Base-by-base conservation (phyloP, 2,888 invertebrate genomes). In the Argyresthia goedartella region DNA sequence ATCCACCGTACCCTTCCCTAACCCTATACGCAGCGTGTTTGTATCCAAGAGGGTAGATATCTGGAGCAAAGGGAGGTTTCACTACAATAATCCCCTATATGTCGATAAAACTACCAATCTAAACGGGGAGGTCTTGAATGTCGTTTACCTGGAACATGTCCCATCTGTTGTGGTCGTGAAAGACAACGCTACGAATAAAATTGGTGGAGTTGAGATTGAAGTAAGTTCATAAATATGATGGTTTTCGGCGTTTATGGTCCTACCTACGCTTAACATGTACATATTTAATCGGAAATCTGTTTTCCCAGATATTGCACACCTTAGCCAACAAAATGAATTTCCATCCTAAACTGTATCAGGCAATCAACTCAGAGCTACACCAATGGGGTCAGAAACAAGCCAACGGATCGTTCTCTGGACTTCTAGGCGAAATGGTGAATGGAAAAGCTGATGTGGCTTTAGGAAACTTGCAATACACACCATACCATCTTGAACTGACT, bases 381-480 rank as follows among this genome's bases (percentile, higher is more conserved):
- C 89, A 90, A 64, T 94, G 93, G 94, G 94, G 94, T 1, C 80
- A 82, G 52, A 85, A 79, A 55, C 81, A 87, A 53, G 62, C 85
- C 1, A 93, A 93, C 64, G 91, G 91, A 0, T 89, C 90, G 0
- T 92, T 88, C 60, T 90, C 91, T 7, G 94, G 95, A 0, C 78
- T 95, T 0, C 77, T 94, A 1, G 93, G 92, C 0, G 93, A 95
- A 80, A 91, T 93, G 81, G 88, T 90, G 0, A 77, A 82, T 36
- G 90, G 91, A 1, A 78, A 79, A 51, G 94, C 94, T 0, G 92
- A 93, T 61, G 75, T 95, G 51, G 93, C 92, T 13, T 75, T 95
- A 11, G 95, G 93, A 0, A 94, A 95, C 75, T 80, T 95, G 33
- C 91, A 95, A 68, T 91, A 94, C 57, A 93, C 91, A 0, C 89